Percentiles rank a stretch among this genome's conserved stretches.
These are phyloP conservation scores for Graptemys geographica DNA, from an alignment of 2,797 vertebrate genomes.

Conservation along the genomic window DNA sequence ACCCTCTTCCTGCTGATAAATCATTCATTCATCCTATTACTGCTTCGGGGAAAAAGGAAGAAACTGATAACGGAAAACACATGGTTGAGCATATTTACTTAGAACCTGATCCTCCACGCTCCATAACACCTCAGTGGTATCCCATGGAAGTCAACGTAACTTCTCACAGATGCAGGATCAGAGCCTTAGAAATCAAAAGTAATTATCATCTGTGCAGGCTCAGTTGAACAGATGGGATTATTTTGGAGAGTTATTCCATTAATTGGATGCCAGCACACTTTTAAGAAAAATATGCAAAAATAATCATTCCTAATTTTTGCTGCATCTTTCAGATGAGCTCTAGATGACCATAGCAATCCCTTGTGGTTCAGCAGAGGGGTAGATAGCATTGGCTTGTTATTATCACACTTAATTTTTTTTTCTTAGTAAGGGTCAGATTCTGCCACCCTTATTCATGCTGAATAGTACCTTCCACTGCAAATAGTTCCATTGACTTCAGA, in stretches of 20 bases:
- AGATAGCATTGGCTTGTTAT: neutral
- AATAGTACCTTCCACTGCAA: neutral
- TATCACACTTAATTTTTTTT: neutral
- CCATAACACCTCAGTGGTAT: neutral
- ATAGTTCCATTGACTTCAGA: neutral
- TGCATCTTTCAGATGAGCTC: neutral
- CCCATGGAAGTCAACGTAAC: neutral
- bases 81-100: neutral
- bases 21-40: neutral
- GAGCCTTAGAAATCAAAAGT: neutral
- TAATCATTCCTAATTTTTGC: neutral
- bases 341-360: neutral
- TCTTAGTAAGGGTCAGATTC: neutral
- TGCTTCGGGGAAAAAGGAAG: conserved; percentile 8
- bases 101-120: neutral
- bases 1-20: neutral
- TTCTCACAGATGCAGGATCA: neutral
- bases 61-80: neutral
- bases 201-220: neutral
- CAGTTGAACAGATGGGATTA: neutral
- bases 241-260: neutral
- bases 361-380: neutral
- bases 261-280: neutral
- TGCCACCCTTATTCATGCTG: neutral
- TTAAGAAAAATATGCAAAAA: conserved; percentile 32